Evolutionary conservation across 2,888 invertebrate genomes (phyloP), one percentile per base, ranked within the genome.

Genomic region (Lacanobia oleracea): DNA sequence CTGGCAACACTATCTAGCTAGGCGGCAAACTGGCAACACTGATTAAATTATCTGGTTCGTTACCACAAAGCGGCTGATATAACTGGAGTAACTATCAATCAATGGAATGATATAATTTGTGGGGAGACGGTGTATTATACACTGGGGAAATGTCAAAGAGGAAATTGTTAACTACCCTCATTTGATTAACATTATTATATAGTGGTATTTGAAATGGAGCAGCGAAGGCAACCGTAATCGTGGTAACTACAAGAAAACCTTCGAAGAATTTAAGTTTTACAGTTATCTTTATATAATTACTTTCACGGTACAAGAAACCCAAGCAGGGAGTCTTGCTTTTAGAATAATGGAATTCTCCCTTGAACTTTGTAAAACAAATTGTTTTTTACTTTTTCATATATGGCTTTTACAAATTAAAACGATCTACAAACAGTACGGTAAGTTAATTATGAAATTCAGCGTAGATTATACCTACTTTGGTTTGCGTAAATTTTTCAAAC

Each of bases 41-140:
- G 53, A 80, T 73, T 69, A 45, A 82, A 84, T 84, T 78, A 83
- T 70, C 54, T 23, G 74, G 59, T 77, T 71, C 54, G 68, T 66
- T 72, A 79, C 75, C 74, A 64, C 71, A 75, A 69, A 79, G 73
- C 70, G 75, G 75, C 33, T 43, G 27, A 71, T 64, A 51, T 63
- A 43, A 14, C 78, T 67, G 62, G 75, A 78, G 75, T 72, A 63
- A 51, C 75, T 77, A 80, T 84, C 83, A 83, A 83, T 85, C 79
- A 83, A 62, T 63, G 50, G 69, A 75, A 70, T 76, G 72, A 70
- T 79, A 80, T 81, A 83, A 81, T 87, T 82, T 78, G 72, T 57
- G 57, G 67, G 60, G 51, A 51, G 64, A 68, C 60, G 57, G 43
- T 18, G n/a, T 50, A 23, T 63, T 45, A 33, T 57, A 37, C 82